A percentile compares a stretch with the other conserved stretches of the same genome.
Evolutionary conservation across 2,113 vertebrate species (phyloP).

Genomic region (Tor tambroides): DNA sequence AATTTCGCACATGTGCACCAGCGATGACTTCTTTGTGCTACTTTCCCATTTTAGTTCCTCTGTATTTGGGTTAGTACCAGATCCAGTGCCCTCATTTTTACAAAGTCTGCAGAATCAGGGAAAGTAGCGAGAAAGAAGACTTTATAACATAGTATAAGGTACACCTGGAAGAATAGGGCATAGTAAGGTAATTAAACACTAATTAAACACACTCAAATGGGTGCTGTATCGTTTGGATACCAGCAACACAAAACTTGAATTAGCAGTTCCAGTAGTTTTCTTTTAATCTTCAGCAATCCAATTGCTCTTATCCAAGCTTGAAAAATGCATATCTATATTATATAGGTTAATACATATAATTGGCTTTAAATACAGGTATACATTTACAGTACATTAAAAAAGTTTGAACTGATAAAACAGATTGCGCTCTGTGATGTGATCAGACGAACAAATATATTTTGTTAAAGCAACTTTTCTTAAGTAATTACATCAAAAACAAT

Average conservation of each 20-base stretch:
- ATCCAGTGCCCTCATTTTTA: constrained; percentile 27
- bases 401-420: constrained; percentile 35
- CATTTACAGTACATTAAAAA: constrained; percentile 53
- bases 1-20: constrained; percentile 28
- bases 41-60: constrained; percentile 47
- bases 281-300: neutral
- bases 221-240: constrained; percentile 31
- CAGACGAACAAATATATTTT: constrained; percentile 31
- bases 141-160: constrained; percentile 37
- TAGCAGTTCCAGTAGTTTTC: constrained; percentile 21
- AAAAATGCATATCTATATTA: constrained; percentile 71
- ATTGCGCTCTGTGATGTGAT: constrained; percentile 30
- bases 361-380: constrained; percentile 54
- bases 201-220: constrained; percentile 31
- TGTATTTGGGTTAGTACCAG: constrained; percentile 42
- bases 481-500: constrained; percentile 11
- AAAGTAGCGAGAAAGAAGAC: constrained; percentile 23
- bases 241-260: constrained; percentile 24
- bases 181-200: constrained; percentile 8
- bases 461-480: constrained; percentile 3
- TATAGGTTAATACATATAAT: constrained; percentile 61
- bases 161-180: constrained; percentile 35
- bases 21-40: constrained; percentile 47
- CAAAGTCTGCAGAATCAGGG: constrained; percentile 36
- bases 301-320: constrained; percentile 55